Base-by-base conservation (phyloP, 2,888 invertebrate genomes). In the Monopis laevigella region DNA sequence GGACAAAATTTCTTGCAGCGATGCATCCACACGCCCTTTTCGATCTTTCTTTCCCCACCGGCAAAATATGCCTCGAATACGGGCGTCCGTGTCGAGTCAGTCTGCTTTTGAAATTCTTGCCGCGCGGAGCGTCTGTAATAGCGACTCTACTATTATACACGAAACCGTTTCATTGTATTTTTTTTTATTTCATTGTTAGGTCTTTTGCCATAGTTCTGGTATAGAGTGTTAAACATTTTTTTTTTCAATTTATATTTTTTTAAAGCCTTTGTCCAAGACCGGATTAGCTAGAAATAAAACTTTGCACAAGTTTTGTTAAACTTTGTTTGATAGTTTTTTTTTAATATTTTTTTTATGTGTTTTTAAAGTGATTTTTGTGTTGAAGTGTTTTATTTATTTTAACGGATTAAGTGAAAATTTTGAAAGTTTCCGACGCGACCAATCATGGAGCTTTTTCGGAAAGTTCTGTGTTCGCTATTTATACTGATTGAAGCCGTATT, bases 31-130 rank as follows among this genome's bases (percentile, higher is more conserved):
- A 72, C 75, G 75, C 78, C 78, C 77, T 77, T 61, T 56, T 28
- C 69, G 75, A 74, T 77, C 78, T 78, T 77, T 78, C 77, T n/a
- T n/a, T 78, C 78, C 77, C 71, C 35, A 72, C 67, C 70, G 58
- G 65, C 70, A 67, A 72, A 73, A 74, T 70, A 73, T 72, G 75
- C 21, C 6, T 72, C 69, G 74, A 74, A 72, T 72, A 77, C 74
- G 73, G 71, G 72, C 72, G 66, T 58, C 50, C 39, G 24, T 54
- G 59, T 56, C 71, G 62, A 70, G 75, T 69, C 78, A 78, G 78
- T 80, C 78, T 77, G 78, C 73, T 77, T 75, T 72, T 69, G 74
- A 64, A 55, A 67, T 68, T 62, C 73, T 60, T 63, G 60, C 68
- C 67, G 78, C 75, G 63, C 73, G 72, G 73, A 57, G 61, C 69